Conservation (phyloP, 2,113 vertebrate genomes). For the Tinamus guttatus region DNA sequence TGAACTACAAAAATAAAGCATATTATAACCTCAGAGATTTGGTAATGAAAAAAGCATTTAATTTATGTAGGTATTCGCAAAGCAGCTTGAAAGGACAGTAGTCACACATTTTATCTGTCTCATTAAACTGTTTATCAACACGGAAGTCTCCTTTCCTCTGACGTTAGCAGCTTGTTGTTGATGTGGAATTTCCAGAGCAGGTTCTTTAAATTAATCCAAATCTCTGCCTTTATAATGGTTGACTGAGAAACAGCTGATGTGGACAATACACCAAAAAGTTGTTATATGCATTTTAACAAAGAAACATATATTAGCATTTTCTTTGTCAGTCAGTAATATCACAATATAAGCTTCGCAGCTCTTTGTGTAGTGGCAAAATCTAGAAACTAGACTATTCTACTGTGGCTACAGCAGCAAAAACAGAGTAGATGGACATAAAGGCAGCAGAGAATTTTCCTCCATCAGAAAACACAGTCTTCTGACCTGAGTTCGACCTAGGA, state of each 20-base stretch:
- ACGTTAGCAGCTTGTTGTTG: not conserved
- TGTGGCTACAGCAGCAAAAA: not conserved
- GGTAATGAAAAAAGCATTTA: slow-evolving; percentile 15
- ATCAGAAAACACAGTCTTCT: not conserved
- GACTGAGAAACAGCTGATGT: not conserved
- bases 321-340: not conserved
- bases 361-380: not conserved
- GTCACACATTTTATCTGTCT: not conserved
- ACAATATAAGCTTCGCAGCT: not conserved
- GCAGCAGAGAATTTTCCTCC: not conserved
- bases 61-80: slow-evolving; percentile 32
- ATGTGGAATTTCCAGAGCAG: not conserved
- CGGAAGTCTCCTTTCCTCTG: not conserved
- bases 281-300: not conserved
- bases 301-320: not conserved
- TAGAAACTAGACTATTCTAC: not conserved
- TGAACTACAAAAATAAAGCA: slow-evolving; percentile 45
- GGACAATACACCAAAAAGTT: not conserved
- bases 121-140: slow-evolving; percentile 43
- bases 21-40: slow-evolving; percentile 22
- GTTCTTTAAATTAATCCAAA: not conserved
- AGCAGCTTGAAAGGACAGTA: slow-evolving; percentile 30
- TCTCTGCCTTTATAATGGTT: not conserved
- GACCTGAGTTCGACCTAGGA: not conserved
- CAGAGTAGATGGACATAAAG: not conserved